Conservation (phyloP, 2,113 vertebrate species). For the Ictidomys tridecemlineatus region DNA sequence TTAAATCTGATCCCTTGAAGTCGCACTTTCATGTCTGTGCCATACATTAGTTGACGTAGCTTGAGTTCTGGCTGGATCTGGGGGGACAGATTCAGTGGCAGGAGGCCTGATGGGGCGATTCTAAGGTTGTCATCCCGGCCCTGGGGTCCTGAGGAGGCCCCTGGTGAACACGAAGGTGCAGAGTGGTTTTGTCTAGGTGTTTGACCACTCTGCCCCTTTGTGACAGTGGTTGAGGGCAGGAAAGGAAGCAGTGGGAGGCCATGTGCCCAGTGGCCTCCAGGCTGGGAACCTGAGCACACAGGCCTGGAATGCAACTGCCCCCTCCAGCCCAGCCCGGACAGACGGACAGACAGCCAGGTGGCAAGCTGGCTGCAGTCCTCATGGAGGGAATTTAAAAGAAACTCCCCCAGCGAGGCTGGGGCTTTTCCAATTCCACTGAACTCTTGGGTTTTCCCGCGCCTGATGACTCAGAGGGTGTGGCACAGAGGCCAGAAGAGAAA, state of each 20-base stretch:
- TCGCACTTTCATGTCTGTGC: neutral
- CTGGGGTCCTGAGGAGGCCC: neutral
- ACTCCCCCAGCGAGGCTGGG: neutral
- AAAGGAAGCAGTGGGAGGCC: neutral
- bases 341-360: too few relatives aligned
- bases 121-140: neutral
- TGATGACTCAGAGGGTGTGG: neutral
- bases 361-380: neutral
- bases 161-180: neutral
- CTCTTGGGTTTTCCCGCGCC: neutral
- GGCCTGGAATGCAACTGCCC: fast-evolving
- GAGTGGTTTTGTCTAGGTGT: neutral
- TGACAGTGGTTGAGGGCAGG: too few relatives aligned
- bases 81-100: neutral
- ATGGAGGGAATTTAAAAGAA: neutral
- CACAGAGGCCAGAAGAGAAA: neutral
- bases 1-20: conserved; percentile 10
- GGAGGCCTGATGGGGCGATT: neutral
- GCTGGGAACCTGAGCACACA: neutral
- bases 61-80: neutral
- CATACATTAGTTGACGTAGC: neutral
- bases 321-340: neutral
- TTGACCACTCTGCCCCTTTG: neutral
- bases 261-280: fast-evolving
- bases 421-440: neutral